Evolutionary conservation across 2,888 invertebrate species (phyloP).

Genomic region (Synanthedon andrenaeformis): DNA sequence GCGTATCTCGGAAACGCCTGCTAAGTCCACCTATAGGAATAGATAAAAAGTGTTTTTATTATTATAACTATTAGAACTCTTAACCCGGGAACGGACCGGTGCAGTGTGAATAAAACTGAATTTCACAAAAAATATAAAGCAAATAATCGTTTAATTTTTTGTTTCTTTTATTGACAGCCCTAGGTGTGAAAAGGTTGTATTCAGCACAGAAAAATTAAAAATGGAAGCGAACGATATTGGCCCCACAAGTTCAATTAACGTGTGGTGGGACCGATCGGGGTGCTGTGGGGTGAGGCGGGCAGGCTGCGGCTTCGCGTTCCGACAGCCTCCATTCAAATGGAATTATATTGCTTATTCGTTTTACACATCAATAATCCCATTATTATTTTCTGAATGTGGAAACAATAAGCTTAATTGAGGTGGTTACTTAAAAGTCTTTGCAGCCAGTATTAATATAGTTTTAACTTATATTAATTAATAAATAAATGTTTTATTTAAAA

Average conservation of each 20-base stretch:
- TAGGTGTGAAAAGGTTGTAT: not conserved
- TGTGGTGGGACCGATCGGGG: too few relatives aligned
- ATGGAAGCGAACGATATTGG: constrained; percentile 43
- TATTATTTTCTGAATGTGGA: constrained; percentile 1
- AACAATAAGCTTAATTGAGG: not conserved
- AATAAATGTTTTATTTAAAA: too few relatives aligned
- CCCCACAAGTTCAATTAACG: constrained; percentile 61
- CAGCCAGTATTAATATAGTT: too few relatives aligned
- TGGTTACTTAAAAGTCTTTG: not conserved
- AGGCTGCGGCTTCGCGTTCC: constrained; percentile 41
- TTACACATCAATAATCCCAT: constrained; percentile 40
- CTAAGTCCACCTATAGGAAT: too few relatives aligned
- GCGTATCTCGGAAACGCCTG: too few relatives aligned
- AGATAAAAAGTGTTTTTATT: too few relatives aligned
- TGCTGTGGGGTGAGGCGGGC: constrained; percentile 14
- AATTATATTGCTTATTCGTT: constrained; percentile 44
- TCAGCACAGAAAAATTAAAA: constrained; percentile 43
- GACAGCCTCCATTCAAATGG: constrained; percentile 42
- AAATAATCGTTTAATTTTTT: too few relatives aligned
- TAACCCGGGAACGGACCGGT: too few relatives aligned
- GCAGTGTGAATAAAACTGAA: too few relatives aligned
- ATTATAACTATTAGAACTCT: too few relatives aligned
- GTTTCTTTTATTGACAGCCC: not conserved
- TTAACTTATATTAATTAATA: too few relatives aligned
- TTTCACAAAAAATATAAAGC: too few relatives aligned